Evolutionary conservation across 2,113 vertebrate species (phyloP), one percentile per base, ranked within the genome.

Genomic region (Perca fluviatilis): DNA sequence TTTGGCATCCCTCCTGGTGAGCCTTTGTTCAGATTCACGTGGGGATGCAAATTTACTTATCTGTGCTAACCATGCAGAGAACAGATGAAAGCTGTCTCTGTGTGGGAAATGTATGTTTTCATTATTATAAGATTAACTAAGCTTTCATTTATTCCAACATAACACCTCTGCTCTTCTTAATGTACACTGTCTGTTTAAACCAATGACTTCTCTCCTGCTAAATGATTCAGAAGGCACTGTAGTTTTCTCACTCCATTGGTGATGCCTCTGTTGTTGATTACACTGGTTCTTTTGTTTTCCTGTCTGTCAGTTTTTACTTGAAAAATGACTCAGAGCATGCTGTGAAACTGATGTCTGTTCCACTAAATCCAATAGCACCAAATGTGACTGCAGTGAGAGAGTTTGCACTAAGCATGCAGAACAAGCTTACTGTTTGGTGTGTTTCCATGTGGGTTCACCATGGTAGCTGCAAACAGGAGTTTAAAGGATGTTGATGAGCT

Each of bases 281-380:
- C 76, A 50, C 50, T 77, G 36, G 0, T 47, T 57, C 6, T 40
- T 50, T 19, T 13, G 27, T 12, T 54, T n/a, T 27, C 19, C 18
- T 16, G 16, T 68, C 27, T 54, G 49, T 2, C 68, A 74, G 56
- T 56, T 76, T 79, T 71, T 56, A n/a, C 57, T 53, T 47, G 23
- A 69, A 19, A 64, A 69, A 40, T 66, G 57, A 54, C 69, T 33
- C 25, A 50, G 14, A 57, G 19, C 82, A 63, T 77, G 58, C 86
- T 91, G 58, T 58, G 82, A 87, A 84, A 58, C 62, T 62, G 11
- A 68, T 77, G 63, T 81, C 36, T 77, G 19, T 56, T 71, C 68
- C 72, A 49, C 54, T 79, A 63, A 84, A 80, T 81, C 79, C 56
- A 85, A 15, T 36, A 54, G 49, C 51, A 74, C 50, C 72, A 56